Percentiles rank a stretch among this genome's conserved stretches.
These are phyloP conservation scores for Sminthurides bifidus DNA, from an alignment of 1,140 invertebrate species.

Conservation along the genomic window DNA sequence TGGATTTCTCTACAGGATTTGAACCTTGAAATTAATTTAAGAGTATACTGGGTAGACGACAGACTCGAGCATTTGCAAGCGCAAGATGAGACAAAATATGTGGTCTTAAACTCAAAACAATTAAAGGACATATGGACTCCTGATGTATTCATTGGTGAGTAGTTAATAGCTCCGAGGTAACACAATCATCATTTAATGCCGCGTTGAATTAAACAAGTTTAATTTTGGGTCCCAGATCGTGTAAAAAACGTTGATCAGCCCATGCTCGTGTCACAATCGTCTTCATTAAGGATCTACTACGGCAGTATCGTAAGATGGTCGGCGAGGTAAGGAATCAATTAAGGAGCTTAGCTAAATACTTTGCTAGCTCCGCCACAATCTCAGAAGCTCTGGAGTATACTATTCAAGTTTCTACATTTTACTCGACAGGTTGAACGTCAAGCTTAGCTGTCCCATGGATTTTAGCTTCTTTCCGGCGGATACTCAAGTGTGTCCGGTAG, in stretches of 20 bases:
- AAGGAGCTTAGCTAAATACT: not conserved
- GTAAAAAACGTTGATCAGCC: constrained; percentile 13
- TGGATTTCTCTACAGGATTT: too few species aligned
- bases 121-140: not conserved
- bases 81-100: too few species aligned
- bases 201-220: too few species aligned
- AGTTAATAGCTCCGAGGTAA: not conserved
- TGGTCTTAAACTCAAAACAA: not conserved
- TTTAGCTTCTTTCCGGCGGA: constrained; percentile 25
- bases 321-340: constrained; percentile 10
- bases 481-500: constrained; percentile 18
- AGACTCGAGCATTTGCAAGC: too few species aligned
- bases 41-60: too few species aligned
- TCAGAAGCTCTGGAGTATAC: too few species aligned
- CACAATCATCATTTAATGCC: not conserved
- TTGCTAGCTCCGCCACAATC: not conserved
- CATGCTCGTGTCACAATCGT: constrained; percentile 15
- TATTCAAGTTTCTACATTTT: not conserved
- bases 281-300: constrained; percentile 14
- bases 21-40: too few species aligned
- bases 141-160: not conserved
- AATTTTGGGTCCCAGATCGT: constrained; percentile 26
- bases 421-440: constrained; percentile 2
- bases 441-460: constrained; percentile 15
- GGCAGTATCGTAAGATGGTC: constrained; percentile 21